These are phyloP conservation scores for Rhyacophila evoluta DNA, from an alignment of 2,888 invertebrate genomes.

Conservation along the genomic window DNA sequence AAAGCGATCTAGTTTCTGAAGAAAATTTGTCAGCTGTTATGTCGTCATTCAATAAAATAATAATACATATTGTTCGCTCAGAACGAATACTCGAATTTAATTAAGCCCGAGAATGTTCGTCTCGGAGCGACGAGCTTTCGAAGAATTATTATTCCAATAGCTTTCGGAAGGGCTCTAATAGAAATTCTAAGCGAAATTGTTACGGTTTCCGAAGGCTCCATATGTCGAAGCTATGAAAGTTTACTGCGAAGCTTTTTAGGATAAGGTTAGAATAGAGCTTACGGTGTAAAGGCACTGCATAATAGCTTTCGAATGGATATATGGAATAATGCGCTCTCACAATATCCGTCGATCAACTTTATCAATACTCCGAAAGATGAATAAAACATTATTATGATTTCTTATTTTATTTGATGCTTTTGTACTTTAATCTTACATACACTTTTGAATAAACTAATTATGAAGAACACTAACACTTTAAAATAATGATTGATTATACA, in stretches of 20 bases:
- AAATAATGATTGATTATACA: too few species aligned
- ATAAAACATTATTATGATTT: conserved; percentile 24
- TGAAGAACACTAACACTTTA: too few species aligned
- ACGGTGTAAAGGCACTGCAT: conserved; percentile 1
- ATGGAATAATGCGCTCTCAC: not conserved
- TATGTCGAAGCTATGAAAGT: conserved; percentile 5
- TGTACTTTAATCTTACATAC: too few species aligned
- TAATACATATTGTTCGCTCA: not conserved
- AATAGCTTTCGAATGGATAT: conserved; percentile 1
- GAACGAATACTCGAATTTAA: not conserved
- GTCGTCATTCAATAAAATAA: not conserved
- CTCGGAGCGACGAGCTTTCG: not conserved
- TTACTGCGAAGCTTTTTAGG: conserved; percentile 14
- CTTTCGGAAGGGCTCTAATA: not conserved
- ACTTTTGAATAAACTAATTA: too few species aligned
- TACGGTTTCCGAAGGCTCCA: conserved; percentile 10
- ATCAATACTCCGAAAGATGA: conserved; percentile 5
- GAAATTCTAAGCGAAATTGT: conserved; percentile 24
- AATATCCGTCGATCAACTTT: conserved; percentile 8
- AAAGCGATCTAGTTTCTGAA: not conserved
- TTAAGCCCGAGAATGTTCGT: not conserved
- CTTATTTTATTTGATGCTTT: not conserved
- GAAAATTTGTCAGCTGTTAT: conserved; percentile 1
- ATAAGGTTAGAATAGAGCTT: conserved; percentile 2
- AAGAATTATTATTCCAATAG: conserved; percentile 16